Conservation (phyloP, 2,888 invertebrate species). For the Lydus trimaculatus region DNA sequence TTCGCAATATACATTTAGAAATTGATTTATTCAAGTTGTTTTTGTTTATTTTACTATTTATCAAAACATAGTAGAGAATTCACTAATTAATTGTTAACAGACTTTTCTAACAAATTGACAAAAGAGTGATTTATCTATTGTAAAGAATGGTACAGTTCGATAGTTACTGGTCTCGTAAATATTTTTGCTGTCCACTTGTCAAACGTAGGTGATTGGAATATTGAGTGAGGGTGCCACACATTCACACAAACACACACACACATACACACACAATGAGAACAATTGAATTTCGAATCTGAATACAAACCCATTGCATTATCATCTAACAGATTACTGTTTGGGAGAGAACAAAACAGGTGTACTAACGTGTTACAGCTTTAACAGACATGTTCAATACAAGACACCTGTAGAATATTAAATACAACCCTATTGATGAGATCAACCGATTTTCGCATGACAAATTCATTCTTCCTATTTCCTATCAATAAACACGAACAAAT, state of each 20-base stretch:
- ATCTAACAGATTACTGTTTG: slow-evolving; percentile 55
- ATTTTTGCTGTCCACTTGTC: slow-evolving; percentile 51
- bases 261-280: slow-evolving; percentile 54
- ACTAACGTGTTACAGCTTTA: slow-evolving; percentile 52
- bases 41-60: slow-evolving; percentile 26
- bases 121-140: slow-evolving; percentile 34
- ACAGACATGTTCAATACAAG: slow-evolving; percentile 53
- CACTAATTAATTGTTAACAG: slow-evolving; percentile 24
- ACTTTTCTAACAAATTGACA: slow-evolving; percentile 19
- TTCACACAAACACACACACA: slow-evolving; percentile 51
- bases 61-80: slow-evolving; percentile 7
- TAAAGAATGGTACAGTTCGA: slow-evolving; percentile 23
- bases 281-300: slow-evolving; percentile 56
- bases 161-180: slow-evolving; percentile 40
- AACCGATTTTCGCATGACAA: slow-evolving; percentile 31
- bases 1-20: slow-evolving; percentile 40
- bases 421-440: slow-evolving; percentile 48
- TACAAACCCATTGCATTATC: slow-evolving; percentile 56
- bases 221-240: slow-evolving; percentile 49
- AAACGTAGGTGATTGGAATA: slow-evolving; percentile 49
- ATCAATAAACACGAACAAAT: slow-evolving; percentile 10
- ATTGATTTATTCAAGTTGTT: slow-evolving; percentile 32
- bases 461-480: slow-evolving; percentile 19
- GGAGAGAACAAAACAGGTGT: slow-evolving; percentile 57
- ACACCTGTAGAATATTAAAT: slow-evolving; percentile 59